Percentiles rank a stretch among this genome's conserved stretches.
phyloP scores from a whole-genome alignment of 2,113 vertebrate genomes.

The Gavialis gangeticus region DNA sequence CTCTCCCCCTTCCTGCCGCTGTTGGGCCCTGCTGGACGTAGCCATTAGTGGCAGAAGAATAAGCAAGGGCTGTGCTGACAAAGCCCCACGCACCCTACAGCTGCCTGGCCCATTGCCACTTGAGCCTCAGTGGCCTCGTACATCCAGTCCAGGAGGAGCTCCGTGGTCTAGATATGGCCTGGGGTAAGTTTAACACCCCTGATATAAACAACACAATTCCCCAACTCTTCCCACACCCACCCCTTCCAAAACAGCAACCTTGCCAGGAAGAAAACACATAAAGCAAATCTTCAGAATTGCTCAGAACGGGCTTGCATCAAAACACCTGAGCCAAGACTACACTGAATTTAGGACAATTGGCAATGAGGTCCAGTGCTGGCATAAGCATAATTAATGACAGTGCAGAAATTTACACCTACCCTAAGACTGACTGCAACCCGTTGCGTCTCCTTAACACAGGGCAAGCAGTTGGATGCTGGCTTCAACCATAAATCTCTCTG shows the following conservation, averaged over 20 bases:
- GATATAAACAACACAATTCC: too few species aligned
- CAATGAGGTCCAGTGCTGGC: conserved; percentile 8
- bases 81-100: too few species aligned
- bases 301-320: not conserved
- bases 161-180: too few species aligned
- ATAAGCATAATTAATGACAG: conserved; percentile 51
- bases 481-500: not conserved
- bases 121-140: too few species aligned
- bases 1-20: too few species aligned
- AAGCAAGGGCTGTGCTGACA: too few species aligned
- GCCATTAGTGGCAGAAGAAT: too few species aligned
- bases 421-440: conserved; percentile 31
- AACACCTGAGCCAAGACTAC: not conserved
- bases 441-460: not conserved
- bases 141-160: too few species aligned
- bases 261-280: not conserved
- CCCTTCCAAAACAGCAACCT: not conserved
- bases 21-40: too few species aligned
- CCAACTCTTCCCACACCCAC: too few species aligned
- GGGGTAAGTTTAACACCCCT: too few species aligned
- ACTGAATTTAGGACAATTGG: not conserved
- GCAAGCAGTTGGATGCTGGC: not conserved
- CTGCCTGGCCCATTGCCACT: too few species aligned
- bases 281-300: fast-evolving
- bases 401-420: conserved; percentile 1